Conservation (phyloP, 2,888 invertebrate genomes). For the Calameuta filiformis region DNA sequence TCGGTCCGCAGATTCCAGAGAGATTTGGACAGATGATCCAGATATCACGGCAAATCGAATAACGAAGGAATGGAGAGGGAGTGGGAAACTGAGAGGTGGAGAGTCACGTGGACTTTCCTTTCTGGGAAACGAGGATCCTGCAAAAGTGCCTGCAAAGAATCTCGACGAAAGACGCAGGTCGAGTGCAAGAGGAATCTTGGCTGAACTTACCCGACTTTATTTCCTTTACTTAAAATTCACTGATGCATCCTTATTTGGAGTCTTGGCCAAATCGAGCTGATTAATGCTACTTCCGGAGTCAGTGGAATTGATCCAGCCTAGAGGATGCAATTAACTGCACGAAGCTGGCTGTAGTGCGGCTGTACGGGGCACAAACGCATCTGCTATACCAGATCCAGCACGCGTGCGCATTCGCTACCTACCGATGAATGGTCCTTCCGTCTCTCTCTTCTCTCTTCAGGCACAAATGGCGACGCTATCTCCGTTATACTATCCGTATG, state of each 20-base stretch:
- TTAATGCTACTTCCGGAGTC: not conserved
- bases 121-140: no score
- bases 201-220: no score
- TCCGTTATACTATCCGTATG: not conserved
- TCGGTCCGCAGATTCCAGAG: conserved; percentile 38
- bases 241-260: no score
- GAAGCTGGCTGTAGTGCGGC: not conserved
- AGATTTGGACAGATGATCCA: conserved; percentile 12
- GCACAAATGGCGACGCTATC: not conserved
- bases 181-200: no score
- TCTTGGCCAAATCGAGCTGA: not conserved
- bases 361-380: not conserved
- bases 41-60: not conserved
- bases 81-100: no score
- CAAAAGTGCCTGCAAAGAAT: no score
- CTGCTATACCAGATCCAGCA: not conserved
- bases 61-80: no score
- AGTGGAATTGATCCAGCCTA: not conserved
- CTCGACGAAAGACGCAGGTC: no score
- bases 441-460: not conserved
- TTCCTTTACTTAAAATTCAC: no score
- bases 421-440: not conserved
- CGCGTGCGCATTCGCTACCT: not conserved
- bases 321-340: not conserved
- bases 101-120: no score